Base-by-base conservation (phyloP, 2,113 vertebrate species). In the Panthera uncia region DNA sequence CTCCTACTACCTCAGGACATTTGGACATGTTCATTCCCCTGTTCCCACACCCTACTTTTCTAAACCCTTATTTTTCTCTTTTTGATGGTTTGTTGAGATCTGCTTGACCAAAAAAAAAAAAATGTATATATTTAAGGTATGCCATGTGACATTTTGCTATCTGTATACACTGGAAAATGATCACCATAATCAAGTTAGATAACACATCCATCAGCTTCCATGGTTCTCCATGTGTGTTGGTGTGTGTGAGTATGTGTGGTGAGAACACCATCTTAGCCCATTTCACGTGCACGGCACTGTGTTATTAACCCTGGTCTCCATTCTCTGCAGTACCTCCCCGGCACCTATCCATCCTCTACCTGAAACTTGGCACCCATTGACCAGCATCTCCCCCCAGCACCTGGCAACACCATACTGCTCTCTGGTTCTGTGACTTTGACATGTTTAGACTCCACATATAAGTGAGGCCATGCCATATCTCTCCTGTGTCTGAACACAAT, bases 211-310 rank as follows among this genome's bases (percentile, higher is more conserved):
- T 31, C 27, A 9, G 41, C 74, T 18, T 5, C 27, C 7, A 15
- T 41, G 14, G 73, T 19, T 14, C 4, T 4, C 11, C 5, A n/a
- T n/a, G 8, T 11, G 31, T 36, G 33, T 19, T 3, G 18, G 68
- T 21, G n/a, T 21, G 68, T 21, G n/a, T 71, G 68, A 9, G 45
- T 21, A 8, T 21, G 66, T 69, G 36, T 14, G 73, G 73, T 16
- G 27, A 29, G 25, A 16, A 16, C 27, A 29, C 7, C 13, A 16
- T 48, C 73, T 16, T 14, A 4, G 7, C 73, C 45, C 41, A 0
- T 31, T 29, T 15, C 36, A 14, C 25, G 0, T 1, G n/a, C 73
- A 45, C 3, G 1, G 3, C 23, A 16, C 41, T 0, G 3, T 61
- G 27, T 15, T 19, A 15, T 27, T 48, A 7, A 4, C 25, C 45